Evolutionary conservation across 1,140 invertebrate genomes (phyloP), one percentile per base, ranked within the genome.

Genomic region (Ptiloglossa arizonensis): DNA sequence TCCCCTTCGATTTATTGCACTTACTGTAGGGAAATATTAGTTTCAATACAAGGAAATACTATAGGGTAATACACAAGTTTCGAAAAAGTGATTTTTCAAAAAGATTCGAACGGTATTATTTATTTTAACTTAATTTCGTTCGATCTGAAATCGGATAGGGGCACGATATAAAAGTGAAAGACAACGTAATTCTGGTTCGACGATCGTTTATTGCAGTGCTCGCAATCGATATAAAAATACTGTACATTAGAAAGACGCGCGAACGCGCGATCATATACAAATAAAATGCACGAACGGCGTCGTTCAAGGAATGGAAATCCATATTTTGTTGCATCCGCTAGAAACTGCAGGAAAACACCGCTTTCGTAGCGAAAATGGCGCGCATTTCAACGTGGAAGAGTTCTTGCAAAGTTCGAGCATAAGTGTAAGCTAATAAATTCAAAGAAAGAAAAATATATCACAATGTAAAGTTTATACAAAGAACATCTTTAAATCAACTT

Each of bases 221-320:
- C 52, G 66, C 67, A 44, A 44, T 79, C 52, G 59, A 83, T 88
- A 89, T 86, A 89, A 89, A 89, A 89, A 89, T 89, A 89, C 86
- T 88, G 85, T 89, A 89, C 88, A 86, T 83, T 80, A 73, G 70
- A 68, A 64, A 72, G 35, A 46, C 48, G 35, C 44, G 27, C 48
- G 44, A 44, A 46, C 48, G 35, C 44, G 27, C 48, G 44, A 44
- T 46, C 17, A 46, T 66, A 60, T 27, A 50, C 22, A 63, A 74
- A 80, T 46, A 50, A 75, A 81, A 83, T 77, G 44, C 62, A 24
- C 50, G 8, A 5, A 50, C 62, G 69, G 68, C 67, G 75, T 46
- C 29, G 59, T 78, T 68, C 70, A 68, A 81, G 87, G 87, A 88
- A 88, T 88, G 87, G 64, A 77, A 80, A 76, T 74, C 80, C 80